Conservation (phyloP, 2,113 vertebrate genomes). For the Sinosuthora webbiana region DNA sequence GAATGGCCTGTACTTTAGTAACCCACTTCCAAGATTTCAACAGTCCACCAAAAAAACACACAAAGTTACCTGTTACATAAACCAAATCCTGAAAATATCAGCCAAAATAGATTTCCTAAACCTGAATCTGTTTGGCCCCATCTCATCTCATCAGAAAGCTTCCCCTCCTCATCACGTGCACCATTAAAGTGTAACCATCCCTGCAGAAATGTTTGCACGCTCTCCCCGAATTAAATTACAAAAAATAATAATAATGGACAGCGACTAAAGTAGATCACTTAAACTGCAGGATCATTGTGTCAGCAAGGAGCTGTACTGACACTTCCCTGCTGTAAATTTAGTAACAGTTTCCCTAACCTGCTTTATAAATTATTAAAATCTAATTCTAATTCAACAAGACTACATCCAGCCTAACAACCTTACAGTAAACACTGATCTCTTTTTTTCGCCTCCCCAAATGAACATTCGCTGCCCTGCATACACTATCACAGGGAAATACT, state of each 20-base stretch:
- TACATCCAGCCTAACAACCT: conserved; percentile 47
- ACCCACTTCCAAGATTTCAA: conserved; percentile 33
- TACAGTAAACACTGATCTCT: conserved; percentile 58
- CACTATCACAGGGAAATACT: background rate
- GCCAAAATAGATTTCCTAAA: background rate
- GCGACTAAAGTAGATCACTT: conserved; percentile 46
- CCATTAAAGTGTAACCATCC: conserved; percentile 21
- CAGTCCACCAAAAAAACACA: background rate
- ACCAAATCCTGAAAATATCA: conserved; percentile 42
- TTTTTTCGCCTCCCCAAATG: background rate
- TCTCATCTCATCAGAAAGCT: background rate
- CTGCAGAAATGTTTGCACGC: conserved; percentile 10
- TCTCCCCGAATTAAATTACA: conserved; percentile 23
- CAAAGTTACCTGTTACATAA: conserved; percentile 54
- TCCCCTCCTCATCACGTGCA: conserved; percentile 20
- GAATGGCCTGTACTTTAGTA: conserved; percentile 51
- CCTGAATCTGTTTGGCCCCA: background rate
- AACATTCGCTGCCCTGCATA: background rate
- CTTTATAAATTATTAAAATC: conserved; percentile 68
- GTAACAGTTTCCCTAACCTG: conserved; percentile 56
- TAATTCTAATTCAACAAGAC: conserved; percentile 64
- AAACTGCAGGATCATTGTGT: conserved; percentile 66
- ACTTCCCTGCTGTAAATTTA: conserved; percentile 69
- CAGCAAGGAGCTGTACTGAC: conserved; percentile 47
- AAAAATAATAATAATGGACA: conserved; percentile 9